A percentile compares a stretch with the other conserved stretches of the same genome.
Evolutionary conservation across 2,888 invertebrate genomes (phyloP).

Genomic region (Frankliniella fusca): DNA sequence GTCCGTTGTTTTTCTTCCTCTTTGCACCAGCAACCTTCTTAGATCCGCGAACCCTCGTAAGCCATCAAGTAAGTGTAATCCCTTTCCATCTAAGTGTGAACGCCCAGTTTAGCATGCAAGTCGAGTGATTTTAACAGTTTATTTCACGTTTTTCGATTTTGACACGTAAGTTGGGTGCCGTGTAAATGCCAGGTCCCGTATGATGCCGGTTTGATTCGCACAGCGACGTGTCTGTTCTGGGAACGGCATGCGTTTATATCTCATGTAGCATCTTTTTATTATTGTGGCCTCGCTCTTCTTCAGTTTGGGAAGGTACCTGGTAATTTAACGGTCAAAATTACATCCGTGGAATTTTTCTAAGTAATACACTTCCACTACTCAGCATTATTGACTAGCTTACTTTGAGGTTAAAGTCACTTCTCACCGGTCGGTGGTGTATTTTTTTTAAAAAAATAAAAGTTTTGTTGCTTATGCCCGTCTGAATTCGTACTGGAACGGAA

Average conservation of each 20-base stretch:
- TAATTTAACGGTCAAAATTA: no score
- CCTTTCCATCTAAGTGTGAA: not conserved
- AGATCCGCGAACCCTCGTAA: not conserved
- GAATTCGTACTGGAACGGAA: no score
- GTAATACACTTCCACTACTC: no score
- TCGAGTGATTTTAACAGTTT: not conserved
- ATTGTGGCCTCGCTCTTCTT: no score
- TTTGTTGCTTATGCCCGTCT: no score
- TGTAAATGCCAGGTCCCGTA: not conserved
- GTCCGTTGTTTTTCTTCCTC: constrained; percentile 8
- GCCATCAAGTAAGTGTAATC: constrained; percentile 22
- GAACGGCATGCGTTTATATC: not conserved
- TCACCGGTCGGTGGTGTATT: no score
- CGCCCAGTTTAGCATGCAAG: not conserved
- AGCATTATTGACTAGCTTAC: no score
- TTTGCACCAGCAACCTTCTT: not conserved
- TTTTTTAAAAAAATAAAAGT: no score
- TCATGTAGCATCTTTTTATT: no score
- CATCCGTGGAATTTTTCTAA: no score
- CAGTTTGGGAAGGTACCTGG: no score
- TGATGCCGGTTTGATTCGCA: not conserved
- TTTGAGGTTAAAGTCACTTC: no score
- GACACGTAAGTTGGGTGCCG: not conserved
- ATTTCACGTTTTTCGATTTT: not conserved
- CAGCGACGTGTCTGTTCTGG: constrained; percentile 4